phyloP scores from a whole-genome alignment of 2,113 vertebrate species.

The Prietella phreatophila region DNA sequence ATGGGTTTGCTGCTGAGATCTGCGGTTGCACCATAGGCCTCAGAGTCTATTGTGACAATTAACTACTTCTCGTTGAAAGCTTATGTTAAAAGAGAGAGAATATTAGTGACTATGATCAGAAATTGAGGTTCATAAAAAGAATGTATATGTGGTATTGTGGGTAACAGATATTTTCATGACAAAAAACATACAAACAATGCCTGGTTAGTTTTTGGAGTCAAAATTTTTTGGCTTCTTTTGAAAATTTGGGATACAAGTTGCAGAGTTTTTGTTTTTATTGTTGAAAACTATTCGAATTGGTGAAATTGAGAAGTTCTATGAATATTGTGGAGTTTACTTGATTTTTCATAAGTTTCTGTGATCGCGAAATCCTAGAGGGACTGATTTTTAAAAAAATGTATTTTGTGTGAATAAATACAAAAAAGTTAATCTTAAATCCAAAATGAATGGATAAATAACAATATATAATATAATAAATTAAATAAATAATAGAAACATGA shows the following conservation, averaged over 20 bases:
- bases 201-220: neutral
- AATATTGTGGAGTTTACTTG: no score
- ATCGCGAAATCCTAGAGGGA: no score
- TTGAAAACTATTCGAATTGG: no score
- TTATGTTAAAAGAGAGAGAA: constrained; percentile 49
- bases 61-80: constrained; percentile 52
- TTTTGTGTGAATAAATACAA: neutral
- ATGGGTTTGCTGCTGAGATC: neutral
- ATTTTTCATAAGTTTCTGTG: no score
- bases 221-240: no score
- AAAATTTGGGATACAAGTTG: no score
- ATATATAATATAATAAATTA: neutral
- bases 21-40: constrained; percentile 51
- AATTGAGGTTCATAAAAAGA: neutral
- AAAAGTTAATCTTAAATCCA: neutral
- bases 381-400: no score
- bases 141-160: neutral
- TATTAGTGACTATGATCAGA: neutral
- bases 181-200: neutral
- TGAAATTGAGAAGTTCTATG: no score
- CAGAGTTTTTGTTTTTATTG: no score
- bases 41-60: constrained; percentile 34
- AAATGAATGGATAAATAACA: neutral
- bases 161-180: neutral
- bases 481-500: neutral